Evolutionary conservation across 2,888 invertebrate genomes (phyloP).

Genomic region (Scaptodrosophila latifasciaeformis): DNA sequence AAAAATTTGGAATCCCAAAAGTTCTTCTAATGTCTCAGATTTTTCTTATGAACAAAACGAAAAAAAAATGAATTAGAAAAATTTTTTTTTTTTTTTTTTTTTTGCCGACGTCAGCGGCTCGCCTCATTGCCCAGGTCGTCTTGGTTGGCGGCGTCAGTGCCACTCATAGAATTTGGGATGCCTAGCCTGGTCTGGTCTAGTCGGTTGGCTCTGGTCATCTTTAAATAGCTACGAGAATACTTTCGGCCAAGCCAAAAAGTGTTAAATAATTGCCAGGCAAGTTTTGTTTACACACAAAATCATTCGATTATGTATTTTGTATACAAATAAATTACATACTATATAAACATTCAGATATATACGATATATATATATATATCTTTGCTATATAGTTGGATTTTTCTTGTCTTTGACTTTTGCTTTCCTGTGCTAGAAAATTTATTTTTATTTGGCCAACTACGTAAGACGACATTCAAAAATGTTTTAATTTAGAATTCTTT

Average conservation of each 20-base stretch:
- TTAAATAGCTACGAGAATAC: neutral
- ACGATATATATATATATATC: constrained; percentile 11
- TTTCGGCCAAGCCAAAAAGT: constrained; percentile 37
- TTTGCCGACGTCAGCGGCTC: neutral
- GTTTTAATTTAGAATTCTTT: constrained; percentile 30
- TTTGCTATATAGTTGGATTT: constrained; percentile 1
- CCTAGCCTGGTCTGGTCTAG: neutral
- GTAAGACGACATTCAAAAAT: constrained; percentile 64
- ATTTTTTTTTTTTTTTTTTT: neutral
- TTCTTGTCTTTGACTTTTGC: constrained; percentile 32
- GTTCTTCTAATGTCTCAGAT: too few relatives aligned
- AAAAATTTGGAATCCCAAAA: too few relatives aligned
- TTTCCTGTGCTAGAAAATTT: constrained; percentile 36
- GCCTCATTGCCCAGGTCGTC: neutral
- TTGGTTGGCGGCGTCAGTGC: neutral
- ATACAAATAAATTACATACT: constrained; percentile 4
- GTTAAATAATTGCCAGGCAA: constrained; percentile 55
- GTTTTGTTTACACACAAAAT: constrained; percentile 46
- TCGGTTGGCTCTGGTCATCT: neutral
- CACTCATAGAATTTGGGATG: neutral
- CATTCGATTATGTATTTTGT: constrained; percentile 31
- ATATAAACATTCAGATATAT: neutral
- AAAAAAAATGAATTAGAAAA: too few relatives aligned
- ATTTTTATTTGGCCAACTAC: constrained; percentile 60
- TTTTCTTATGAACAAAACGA: too few relatives aligned